These are phyloP conservation scores for Cyprinodon variegatus DNA, from an alignment of 2,113 vertebrate genomes.

Conservation along the genomic window DNA sequence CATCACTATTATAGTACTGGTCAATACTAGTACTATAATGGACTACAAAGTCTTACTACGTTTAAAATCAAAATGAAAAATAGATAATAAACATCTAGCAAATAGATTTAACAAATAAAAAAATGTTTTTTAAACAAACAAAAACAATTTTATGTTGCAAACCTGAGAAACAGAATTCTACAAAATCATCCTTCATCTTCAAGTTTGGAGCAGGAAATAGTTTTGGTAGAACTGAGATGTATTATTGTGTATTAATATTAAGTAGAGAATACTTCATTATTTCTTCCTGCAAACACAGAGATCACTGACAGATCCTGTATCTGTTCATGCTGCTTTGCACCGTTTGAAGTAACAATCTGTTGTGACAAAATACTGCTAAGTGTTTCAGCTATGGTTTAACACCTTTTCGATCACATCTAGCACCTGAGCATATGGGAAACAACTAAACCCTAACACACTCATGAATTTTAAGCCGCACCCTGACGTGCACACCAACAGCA, in stretches of 20 bases:
- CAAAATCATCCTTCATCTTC: not conserved
- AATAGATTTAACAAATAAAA: no score
- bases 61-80: no score
- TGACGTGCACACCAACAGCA: not conserved
- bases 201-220: not conserved
- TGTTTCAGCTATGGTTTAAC: conserved; percentile 7
- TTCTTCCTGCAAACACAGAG: not conserved
- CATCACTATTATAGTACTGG: no score
- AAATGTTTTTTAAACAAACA: no score
- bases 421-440: conserved; percentile 27
- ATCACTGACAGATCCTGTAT: not conserved
- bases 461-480: not conserved
- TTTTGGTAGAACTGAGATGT: not conserved
- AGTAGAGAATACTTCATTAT: not conserved
- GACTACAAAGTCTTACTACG: not conserved
- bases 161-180: no score
- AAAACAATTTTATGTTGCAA: no score
- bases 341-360: not conserved
- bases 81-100: no score
- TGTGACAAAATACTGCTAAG: not conserved
- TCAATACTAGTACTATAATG: no score
- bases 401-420: conserved; percentile 3
- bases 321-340: not conserved
- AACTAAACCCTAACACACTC: conserved; percentile 11
- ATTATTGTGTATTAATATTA: no score